Evolutionary conservation across 1,140 invertebrate genomes (phyloP).

Genomic region (Drosophila kikkawai): DNA sequence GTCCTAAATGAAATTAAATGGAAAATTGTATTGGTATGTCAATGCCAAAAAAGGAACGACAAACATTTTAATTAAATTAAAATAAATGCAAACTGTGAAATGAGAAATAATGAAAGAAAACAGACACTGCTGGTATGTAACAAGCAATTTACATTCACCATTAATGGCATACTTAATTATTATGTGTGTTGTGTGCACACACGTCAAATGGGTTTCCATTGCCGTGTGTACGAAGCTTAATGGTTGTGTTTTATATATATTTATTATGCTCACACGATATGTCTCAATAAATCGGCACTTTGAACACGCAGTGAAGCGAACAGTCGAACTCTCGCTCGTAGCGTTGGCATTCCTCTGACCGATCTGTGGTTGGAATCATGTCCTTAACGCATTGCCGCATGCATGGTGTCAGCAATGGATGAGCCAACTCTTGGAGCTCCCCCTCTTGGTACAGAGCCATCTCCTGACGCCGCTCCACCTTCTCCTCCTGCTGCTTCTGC

Average conservation of each 20-base stretch:
- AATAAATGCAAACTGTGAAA: conserved; percentile 42
- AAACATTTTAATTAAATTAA: conserved; percentile 75
- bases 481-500: conserved; percentile 4
- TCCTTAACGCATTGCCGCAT: background rate
- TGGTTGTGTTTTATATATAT: conserved; percentile 6
- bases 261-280: conserved; percentile 3
- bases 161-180: conserved; percentile 74
- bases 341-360: conserved; percentile 6
- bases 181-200: conserved; percentile 27
- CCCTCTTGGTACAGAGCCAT: background rate
- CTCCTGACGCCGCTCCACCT: background rate
- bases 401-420: background rate
- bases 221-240: conserved; percentile 7
- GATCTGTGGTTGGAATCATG: background rate
- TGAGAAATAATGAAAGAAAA: conserved; percentile 18
- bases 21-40: conserved; percentile 29
- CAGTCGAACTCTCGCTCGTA: conserved; percentile 36
- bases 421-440: background rate
- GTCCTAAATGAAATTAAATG: conserved; percentile 57
- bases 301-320: conserved; percentile 37
- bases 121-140: conserved; percentile 19
- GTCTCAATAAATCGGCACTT: conserved; percentile 1
- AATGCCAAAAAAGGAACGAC: conserved; percentile 21
- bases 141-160: conserved; percentile 66
- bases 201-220: conserved; percentile 25